These are phyloP conservation scores for Alloscopus bannaensis DNA, from an alignment of 2,888 invertebrate genomes.

Conservation along the genomic window DNA sequence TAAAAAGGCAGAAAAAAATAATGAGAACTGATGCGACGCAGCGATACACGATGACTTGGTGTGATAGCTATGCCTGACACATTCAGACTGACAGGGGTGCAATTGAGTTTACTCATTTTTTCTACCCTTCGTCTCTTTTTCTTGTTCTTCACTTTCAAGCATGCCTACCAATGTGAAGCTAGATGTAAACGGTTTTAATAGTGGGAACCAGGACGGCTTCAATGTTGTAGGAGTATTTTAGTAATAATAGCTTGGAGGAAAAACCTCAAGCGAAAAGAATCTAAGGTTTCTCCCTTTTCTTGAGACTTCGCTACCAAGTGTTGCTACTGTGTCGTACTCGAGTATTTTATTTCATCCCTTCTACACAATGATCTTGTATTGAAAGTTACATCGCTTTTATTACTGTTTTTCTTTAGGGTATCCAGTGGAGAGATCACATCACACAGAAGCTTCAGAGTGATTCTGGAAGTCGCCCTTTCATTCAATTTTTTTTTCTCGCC, in stretches of 20 bases:
- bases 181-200: constrained; percentile 28
- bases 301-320: background rate
- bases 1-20: too few species aligned
- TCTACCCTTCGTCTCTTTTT: constrained; percentile 23
- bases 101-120: constrained; percentile 53
- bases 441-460: background rate
- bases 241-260: background rate
- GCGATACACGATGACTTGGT: constrained; percentile 59
- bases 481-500: constrained; percentile 2
- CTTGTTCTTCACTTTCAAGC: background rate
- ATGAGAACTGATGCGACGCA: constrained; percentile 47
- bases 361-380: constrained; percentile 2
- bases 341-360: background rate
- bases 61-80: constrained; percentile 59
- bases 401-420: constrained; percentile 13
- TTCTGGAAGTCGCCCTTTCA: background rate
- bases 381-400: background rate
- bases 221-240: background rate
- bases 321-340: background rate
- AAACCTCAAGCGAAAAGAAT: background rate
- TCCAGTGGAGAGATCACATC: constrained; percentile 3
- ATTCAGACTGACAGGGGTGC: constrained; percentile 61
- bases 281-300: background rate
- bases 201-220: constrained; percentile 26
- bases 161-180: background rate